Evolutionary conservation across 2,113 vertebrate species (phyloP).

Genomic region (Rana temporaria): DNA sequence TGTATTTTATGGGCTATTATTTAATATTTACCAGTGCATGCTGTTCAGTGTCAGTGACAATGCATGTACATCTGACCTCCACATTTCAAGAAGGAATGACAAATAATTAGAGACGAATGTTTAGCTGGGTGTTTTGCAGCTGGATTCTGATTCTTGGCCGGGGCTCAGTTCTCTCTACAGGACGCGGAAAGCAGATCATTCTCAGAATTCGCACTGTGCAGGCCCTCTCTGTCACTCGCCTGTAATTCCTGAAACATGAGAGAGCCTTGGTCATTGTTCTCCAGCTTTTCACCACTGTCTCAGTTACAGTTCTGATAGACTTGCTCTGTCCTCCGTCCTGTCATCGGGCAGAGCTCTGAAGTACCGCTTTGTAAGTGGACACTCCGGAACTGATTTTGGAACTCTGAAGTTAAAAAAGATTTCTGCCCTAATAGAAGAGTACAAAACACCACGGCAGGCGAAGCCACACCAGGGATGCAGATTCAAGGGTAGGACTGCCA

Average conservation of each 20-base stretch:
- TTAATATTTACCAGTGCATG: not conserved
- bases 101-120: not conserved
- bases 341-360: not conserved
- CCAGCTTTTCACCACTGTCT: not conserved
- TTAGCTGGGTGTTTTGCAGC: not conserved
- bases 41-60: constrained; percentile 14
- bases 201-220: not conserved
- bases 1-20: not conserved
- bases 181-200: not conserved
- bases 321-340: not conserved
- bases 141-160: not conserved
- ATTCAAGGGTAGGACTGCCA: too few species aligned
- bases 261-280: not conserved
- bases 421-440: too few species aligned
- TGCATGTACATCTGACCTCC: not conserved
- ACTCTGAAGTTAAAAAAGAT: too few species aligned
- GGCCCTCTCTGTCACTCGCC: not conserved
- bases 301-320: not conserved
- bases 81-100: not conserved
- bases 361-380: not conserved
- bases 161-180: not conserved
- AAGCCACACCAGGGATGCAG: too few species aligned
- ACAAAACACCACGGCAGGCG: too few species aligned
- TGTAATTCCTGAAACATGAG: not conserved
- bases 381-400: not conserved